Base-by-base conservation (phyloP, 2,797 vertebrate species). In the Gambusia yucatana region DNA sequence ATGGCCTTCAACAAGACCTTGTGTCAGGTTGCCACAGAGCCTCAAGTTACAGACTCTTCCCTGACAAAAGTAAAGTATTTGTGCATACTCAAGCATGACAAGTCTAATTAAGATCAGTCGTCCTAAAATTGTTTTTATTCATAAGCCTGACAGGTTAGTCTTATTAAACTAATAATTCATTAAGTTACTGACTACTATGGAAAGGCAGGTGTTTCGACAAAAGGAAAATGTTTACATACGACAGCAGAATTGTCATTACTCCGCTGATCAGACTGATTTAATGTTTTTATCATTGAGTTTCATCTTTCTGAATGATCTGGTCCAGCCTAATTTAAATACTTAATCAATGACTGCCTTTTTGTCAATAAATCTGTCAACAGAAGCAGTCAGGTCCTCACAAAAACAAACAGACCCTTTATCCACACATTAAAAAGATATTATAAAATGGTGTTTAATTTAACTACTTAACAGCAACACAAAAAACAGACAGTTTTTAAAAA, bases 21-120 rank as follows among this genome's bases (percentile, higher is more conserved):
- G 79, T 85, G 86, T 92, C 88, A 82, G 72, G 86, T 93, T 91
- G 61, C 88, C 52, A 48, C 22, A 28, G 1, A 76, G 67, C 87
- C 77, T 93, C 83, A 20, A 70, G 82, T 94, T 93, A 86, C 87
- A 81, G 41, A 39, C 72, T 13, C 47, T 73, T 82, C 50, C 16
- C n/a, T 70, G 9, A 61, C 69, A 47, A 67, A 44, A 81, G 59
- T 78, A 6, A 72, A 84, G 81, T 48, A 80, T 71, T 71, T 69
- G 50, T 61, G 65, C 13, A 25, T 3, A 48, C 7, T 67, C 48
- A 59, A 61, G 73, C 25, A 17, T 17, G 7, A 57, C 20, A 72
- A 33, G 57, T 50, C 36, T 46, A 36, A 73, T 50, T 17, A 65
- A 3, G 59, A 36, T 36, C 16, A 63, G 59, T 63, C 59, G 36